Evolutionary conservation across 2,797 vertebrate genomes (phyloP), one percentile per base, ranked within the genome.

Genomic region (Coilia nasus): DNA sequence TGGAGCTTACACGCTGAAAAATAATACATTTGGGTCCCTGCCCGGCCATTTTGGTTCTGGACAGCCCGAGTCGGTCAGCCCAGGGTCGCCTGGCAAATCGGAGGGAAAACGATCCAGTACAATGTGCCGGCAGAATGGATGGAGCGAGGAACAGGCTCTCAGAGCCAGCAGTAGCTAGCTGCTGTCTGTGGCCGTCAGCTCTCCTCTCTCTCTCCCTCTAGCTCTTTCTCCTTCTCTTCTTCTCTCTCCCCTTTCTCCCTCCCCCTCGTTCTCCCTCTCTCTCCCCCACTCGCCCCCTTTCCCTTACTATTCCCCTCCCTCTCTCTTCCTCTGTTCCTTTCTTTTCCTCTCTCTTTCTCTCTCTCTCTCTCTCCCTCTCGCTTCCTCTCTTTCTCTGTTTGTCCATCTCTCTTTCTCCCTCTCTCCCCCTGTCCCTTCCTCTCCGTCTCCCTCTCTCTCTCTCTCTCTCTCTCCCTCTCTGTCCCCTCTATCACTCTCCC

Each of bases 1-100:
- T 75, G 67, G 67, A 75, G 67, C 31, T 75, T 75, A 75, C 28
- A 62, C 6, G n/a, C 21, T 23, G n/a, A 62, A 62, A 75, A 35
- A 31, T 0, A 35, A 35, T 17, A 75, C 28, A 41, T 75, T 75
- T 75, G 67, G 67, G 67, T 35, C 81, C 28, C 87, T 87, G 91
- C 89, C 90, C 88, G 88, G 89, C 88, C 82, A n/a, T 88, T 93
- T 92, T 92, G 91, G 85, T 82, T 15, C 56, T 90, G 90, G 91
- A 87, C 88, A 87, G 89, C 84, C 88, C 86, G 88, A 86, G 84
- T 88, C 89, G 88, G 89, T 88, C 90, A 86, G 84, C 89, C 88
- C 88, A 59, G 88, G 91, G 92, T 94, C 92, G 91, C 89, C 88
- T 92, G 90, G 90, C 90, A 92, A 84, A 91, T 90, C 89, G 86